phyloP scores from a whole-genome alignment of 1,140 invertebrate genomes.

The Ceratosolen solmsi region DNA sequence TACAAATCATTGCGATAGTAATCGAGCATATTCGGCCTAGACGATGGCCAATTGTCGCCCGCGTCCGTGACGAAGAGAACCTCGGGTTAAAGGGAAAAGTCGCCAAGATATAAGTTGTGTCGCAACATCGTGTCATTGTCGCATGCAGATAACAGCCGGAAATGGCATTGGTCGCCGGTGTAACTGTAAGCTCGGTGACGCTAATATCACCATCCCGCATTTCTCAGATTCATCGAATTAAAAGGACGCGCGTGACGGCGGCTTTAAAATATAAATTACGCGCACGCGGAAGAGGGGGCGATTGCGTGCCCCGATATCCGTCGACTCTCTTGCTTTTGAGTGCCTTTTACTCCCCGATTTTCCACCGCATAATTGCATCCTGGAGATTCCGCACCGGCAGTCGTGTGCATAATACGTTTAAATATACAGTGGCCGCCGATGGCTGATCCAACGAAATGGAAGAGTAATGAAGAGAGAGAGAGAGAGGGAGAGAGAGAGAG shows the following conservation, averaged over 20 bases:
- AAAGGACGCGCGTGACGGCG: slow-evolving; percentile 65
- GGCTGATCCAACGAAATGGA: background rate
- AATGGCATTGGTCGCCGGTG: no score
- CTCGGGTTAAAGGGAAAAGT: no score
- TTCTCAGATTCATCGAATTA: slow-evolving; percentile 20
- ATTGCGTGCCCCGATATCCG: slow-evolving; percentile 54
- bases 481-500: background rate
- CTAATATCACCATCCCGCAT: background rate
- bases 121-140: no score
- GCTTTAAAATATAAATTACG: slow-evolving; percentile 58
- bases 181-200: no score
- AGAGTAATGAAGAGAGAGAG: background rate
- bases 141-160: no score
- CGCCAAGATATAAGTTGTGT: no score
- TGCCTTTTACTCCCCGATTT: slow-evolving; percentile 35
- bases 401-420: slow-evolving; percentile 35
- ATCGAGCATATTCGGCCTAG: background rate
- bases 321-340: slow-evolving; percentile 41
- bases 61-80: no score
- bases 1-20: background rate
- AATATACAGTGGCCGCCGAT: background rate
- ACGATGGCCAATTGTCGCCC: no score
- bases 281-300: slow-evolving; percentile 41
- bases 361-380: slow-evolving; percentile 32
- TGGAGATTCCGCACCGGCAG: background rate